Conservation (phyloP, 1,140 invertebrate genomes). For the Caerostris extrusa region DNA sequence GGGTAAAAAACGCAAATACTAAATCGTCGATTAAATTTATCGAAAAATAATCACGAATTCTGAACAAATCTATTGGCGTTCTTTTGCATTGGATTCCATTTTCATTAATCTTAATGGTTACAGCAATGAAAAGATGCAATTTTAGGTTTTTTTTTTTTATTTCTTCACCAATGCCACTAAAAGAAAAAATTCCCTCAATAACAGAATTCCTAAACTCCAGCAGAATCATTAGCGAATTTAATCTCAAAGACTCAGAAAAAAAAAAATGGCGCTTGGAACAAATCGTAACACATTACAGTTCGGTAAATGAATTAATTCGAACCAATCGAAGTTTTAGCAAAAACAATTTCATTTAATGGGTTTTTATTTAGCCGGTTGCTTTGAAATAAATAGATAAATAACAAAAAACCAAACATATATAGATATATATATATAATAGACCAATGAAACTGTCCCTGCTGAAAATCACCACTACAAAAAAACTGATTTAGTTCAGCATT, state of each 20-base stretch:
- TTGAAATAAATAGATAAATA: constrained; percentile 41
- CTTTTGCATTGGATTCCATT: not conserved
- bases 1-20: not conserved
- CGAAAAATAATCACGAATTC: constrained; percentile 27
- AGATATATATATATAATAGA: constrained; percentile 1
- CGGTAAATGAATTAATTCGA: constrained; percentile 61
- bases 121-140: constrained; percentile 29
- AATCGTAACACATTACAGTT: constrained; percentile 23
- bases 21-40: constrained; percentile 40
- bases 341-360: constrained; percentile 54
- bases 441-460: constrained; percentile 71
- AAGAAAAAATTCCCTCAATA: constrained; percentile 25
- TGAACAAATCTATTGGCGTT: not conserved
- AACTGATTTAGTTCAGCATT: constrained; percentile 42
- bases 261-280: constrained; percentile 13
- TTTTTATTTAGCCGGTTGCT: constrained; percentile 40
- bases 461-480: constrained; percentile 57
- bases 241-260: not conserved
- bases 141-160: not conserved
- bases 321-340: constrained; percentile 9
- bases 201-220: constrained; percentile 21
- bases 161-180: not conserved
- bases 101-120: constrained; percentile 36
- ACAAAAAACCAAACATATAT: constrained; percentile 14
- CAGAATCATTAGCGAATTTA: constrained; percentile 48